These are phyloP conservation scores for Troglohyphantes excavatus DNA, from an alignment of 2,888 invertebrate species.

Conservation along the genomic window DNA sequence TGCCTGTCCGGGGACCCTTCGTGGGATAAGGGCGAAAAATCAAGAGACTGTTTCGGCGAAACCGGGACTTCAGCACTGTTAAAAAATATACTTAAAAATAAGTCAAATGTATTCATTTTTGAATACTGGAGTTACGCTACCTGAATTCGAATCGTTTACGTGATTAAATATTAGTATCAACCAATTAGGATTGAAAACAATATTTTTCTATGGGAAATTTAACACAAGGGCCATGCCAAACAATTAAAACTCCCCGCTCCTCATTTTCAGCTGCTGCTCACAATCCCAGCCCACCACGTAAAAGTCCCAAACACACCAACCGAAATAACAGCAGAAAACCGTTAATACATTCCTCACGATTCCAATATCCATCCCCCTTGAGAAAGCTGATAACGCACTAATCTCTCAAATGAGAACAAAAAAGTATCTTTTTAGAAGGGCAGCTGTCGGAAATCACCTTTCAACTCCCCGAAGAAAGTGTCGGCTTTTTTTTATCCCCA, in stretches of 20 bases:
- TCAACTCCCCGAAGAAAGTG: constrained; percentile 7
- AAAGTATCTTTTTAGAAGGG: constrained; percentile 10
- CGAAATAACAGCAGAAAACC: background rate
- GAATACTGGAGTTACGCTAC: no score
- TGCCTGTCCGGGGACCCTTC: no score
- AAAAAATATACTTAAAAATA: no score
- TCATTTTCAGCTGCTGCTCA: background rate
- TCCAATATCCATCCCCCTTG: background rate
- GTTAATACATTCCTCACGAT: background rate
- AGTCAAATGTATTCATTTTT: no score
- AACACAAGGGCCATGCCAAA: background rate
- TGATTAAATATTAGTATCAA: no score
- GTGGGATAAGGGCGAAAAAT: no score
- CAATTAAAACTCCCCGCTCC: background rate
- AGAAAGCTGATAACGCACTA: background rate
- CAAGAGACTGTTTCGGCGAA: no score
- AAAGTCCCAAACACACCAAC: background rate
- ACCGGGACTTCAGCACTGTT: no score
- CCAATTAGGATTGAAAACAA: no score
- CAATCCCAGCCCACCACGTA: constrained; percentile 20
- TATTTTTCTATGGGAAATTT: background rate
- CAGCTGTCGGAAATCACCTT: constrained; percentile 75
- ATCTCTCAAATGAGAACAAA: constrained; percentile 1
- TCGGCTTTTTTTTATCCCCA: background rate
- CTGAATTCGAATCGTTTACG: no score